Evolutionary conservation across 2,113 vertebrate genomes (phyloP).

Genomic region (Phaethon lepturus): DNA sequence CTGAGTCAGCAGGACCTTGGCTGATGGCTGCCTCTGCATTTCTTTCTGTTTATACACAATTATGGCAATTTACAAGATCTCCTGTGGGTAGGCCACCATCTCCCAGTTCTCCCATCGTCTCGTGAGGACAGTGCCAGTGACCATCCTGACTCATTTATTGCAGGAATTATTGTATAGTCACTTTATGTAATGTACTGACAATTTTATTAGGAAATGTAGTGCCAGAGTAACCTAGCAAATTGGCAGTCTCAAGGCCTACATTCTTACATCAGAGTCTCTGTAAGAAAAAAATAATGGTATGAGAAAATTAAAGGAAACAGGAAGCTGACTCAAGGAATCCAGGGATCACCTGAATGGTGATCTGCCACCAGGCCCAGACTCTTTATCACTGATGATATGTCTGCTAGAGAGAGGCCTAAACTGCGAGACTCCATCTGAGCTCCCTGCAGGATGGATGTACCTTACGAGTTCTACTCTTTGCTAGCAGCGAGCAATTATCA

Average conservation of each 20-base stretch:
- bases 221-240: background rate
- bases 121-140: background rate
- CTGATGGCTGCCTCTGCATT: background rate
- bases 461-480: background rate
- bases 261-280: background rate
- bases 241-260: background rate
- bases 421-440: background rate
- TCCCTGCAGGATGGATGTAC: background rate
- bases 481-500: background rate
- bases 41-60: slow-evolving; percentile 16
- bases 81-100: background rate
- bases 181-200: background rate
- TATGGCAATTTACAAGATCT: background rate
- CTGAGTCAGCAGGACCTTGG: slow-evolving; percentile 54
- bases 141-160: background rate
- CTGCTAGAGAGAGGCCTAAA: background rate
- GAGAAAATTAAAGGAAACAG: background rate
- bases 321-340: background rate
- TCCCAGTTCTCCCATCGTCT: background rate
- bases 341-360: background rate
- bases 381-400: background rate
- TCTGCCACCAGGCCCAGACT: background rate
- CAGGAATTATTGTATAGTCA: background rate
- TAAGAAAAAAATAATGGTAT: background rate
- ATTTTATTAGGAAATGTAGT: background rate